Base-by-base conservation (phyloP, 1,140 invertebrate genomes). In the Bombus confusus region DNA sequence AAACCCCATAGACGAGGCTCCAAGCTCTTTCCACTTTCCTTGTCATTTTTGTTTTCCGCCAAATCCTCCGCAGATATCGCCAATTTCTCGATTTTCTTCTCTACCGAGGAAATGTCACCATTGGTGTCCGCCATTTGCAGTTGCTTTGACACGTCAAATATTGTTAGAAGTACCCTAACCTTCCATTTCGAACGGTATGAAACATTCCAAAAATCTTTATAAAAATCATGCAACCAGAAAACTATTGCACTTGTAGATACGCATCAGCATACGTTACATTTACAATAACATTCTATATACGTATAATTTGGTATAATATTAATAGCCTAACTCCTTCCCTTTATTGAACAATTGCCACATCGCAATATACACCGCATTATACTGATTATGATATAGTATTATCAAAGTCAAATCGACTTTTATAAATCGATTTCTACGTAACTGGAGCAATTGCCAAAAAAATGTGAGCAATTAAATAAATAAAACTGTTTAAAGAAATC, bases 1-100 rank as follows among this genome's bases (percentile, higher is more conserved):
- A 95, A 95, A 34, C 94, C 95, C 34, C 93, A 95, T 2, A 95
- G 80, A 73, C 93, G 93, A 1, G 93, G 90, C 68, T 94, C 93
- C 66, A 92, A 88, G 10, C 76, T 86, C 15, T 87, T 91, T 9
- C 43, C 43, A 6, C 64, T 74, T 47, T 84, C 81, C 13, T 4
- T 62, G 12, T 91, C 77, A 62, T 82, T 85, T 77, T 90, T 81
- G 15, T 68, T 68, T 43, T 84, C 92, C 12, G 37, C 15, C 15
- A 69, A 87, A 39, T 93, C 86, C 0, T 83, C 83, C 8, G 87
- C 71, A 28, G 88, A 90, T 22, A 94, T 81, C 73, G 76, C 80
- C 34, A 94, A 89, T 83, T 94, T 92, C 12, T 92, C 87, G 43
- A 94, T 78, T 82, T 93, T 91, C 77, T 92, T 89, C n/a, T 86